Evolutionary conservation across 1,140 invertebrate genomes (phyloP), one percentile per base, ranked within the genome.

Genomic region (Hormaphis cornu): DNA sequence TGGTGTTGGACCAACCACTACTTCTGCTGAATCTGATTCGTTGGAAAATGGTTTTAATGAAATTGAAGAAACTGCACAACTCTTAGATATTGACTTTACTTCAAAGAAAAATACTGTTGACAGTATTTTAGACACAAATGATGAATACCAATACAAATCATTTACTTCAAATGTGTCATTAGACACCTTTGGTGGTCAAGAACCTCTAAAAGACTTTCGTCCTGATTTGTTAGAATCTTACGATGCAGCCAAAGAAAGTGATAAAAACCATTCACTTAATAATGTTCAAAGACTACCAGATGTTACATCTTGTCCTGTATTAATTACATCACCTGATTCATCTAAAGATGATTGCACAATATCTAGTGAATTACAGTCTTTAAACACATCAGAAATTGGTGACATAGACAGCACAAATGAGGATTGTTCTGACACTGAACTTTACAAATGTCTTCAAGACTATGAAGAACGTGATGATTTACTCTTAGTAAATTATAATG

Each of bases 1-100:
- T 71, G 69, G 73, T 56, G 73, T 75, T 28, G 72, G 72, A 7
- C 26, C 69, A 20, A n/a, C 58, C 22, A 33, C 70, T 22, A 20
- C 71, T 20, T 59, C 33, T 48, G 69, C 14, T 14, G 58, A 70
- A 26, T 52, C 58, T 54, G 59, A 61, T 53, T 22, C 24, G 4
- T 69, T 71, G n/a, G 46, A 69, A 52, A 71, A 70, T 46, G 54
- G 46, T 16, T 42, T 70, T 26, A 33, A 22, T 18, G 33, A 59
- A 30, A 5, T 50, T 8, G 71, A 72, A 35, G 18, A 42, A 40
- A 12, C 18, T 30, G 35, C 56, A 69, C 40, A 24, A 22, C 28
- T 66, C 14, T 66, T 66, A 37, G 28, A 66, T 37, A 66, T 46
- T 22, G 26, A 66, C 50, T 50, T 48, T 8, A 20, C 42, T 22